phyloP scores from a whole-genome alignment of 1,140 invertebrate species.

The Periplaneta americana region DNA sequence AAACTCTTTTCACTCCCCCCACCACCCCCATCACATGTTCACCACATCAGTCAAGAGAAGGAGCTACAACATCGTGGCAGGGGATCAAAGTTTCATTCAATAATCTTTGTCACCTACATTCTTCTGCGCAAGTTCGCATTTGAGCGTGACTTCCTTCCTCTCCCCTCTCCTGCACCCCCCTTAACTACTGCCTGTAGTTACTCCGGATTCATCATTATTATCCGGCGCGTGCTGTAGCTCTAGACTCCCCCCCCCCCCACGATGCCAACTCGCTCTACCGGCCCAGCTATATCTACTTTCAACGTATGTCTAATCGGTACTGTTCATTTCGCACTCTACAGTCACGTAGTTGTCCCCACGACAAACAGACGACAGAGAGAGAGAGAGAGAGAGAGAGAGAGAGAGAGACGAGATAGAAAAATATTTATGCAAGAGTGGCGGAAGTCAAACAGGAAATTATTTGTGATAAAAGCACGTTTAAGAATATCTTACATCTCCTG shows the following conservation, averaged over 20 bases:
- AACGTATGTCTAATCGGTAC: too few species aligned
- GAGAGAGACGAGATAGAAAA: too few species aligned
- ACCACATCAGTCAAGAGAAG: not conserved
- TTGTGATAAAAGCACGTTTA: not conserved
- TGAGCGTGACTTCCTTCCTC: not conserved
- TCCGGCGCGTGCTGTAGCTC: not conserved
- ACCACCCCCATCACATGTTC: too few species aligned
- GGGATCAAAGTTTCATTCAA: not conserved
- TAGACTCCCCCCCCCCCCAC: too few species aligned
- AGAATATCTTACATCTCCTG: not conserved
- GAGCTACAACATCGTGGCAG: not conserved
- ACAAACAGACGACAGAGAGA: too few species aligned
- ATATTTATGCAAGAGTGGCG: not conserved
- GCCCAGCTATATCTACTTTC: not conserved
- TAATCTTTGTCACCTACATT: not conserved
- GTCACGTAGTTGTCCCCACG: too few species aligned
- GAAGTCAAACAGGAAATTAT: not conserved
- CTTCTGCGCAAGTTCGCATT: not conserved
- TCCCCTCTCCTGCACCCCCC: not conserved
- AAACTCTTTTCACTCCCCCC: too few species aligned
- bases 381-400: too few species aligned
- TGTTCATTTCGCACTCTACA: too few species aligned
- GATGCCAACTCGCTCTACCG: too few species aligned
- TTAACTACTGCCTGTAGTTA: not conserved
- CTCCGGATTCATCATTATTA: not conserved